Base-by-base conservation (phyloP, 1,140 invertebrate genomes). In the Caenorhabditis brenneri region DNA sequence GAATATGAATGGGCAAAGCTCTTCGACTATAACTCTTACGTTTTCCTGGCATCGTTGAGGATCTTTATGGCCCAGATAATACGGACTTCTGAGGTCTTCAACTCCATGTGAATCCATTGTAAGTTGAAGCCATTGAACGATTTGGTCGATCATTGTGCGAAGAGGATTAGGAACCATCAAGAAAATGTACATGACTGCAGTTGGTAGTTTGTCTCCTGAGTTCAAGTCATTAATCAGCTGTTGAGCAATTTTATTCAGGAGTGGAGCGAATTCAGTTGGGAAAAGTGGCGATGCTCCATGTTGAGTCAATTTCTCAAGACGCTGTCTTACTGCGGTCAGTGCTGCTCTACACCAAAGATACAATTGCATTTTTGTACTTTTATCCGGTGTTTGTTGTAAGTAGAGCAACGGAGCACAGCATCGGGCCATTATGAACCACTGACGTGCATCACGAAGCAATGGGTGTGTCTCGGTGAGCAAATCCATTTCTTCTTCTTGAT, bases 61-160 rank as follows among this genome's bases (percentile, higher is more conserved):
- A 42, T 74, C 65, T 29, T 46, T 74, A n/a, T 74, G n/a, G 2
- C 65, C 65, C 22, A 74, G 24, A 46, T 74, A 74, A 19, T 46
- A 74, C 2, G 65, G 65, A 42, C 65, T 74, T 74, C 65, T 74
- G n/a, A 74, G 36, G 42, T 74, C 65, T 74, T 74, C 65, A 5
- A 74, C 65, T 1, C 36, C 36, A 42, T 74, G 36, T 19, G 65
- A 24, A 42, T 36, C n/a, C 65, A 74, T 74, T 22, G 65, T 74
- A 10, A 74, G 36, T 24, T 74, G 36, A 24, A 74, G 65, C 65
- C 65, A 74, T 24, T 74, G 65, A 6, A 74, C 65, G 10, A 74
- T 39, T 24, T 74, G 19, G n/a, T 74, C 65, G 36, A 74, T 74
- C 15, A 29, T 74, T 31, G 22, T 74, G 36, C 65, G 65, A 42